Evolutionary conservation across 1,140 invertebrate genomes (phyloP), one percentile per base, ranked within the genome.

Genomic region (Trichomalopsis sarcophagae): DNA sequence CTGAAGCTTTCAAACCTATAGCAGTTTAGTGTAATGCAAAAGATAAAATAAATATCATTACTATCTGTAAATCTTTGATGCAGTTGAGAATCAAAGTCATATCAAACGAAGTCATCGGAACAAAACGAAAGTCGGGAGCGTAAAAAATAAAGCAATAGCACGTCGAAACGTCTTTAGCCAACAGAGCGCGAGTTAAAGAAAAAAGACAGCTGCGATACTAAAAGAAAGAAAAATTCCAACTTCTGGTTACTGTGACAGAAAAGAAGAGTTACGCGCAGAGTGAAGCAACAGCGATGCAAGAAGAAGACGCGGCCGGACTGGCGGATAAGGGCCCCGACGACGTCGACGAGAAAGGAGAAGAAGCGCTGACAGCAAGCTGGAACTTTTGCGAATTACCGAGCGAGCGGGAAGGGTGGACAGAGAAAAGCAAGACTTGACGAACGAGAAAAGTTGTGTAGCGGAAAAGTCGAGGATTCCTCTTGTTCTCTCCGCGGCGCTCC

Each of bases 381-480:
- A 82, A 82, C 47, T 75, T 82, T 82, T 75, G 33, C 40, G 69
- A 75, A 81, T 73, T 44, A 50, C 79, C 62, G 50, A 1, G 27
- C 23, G 17, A 66, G 17, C 50, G 4, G 6, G 50, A 40, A 4
- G 2, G 14, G 17, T 3, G 11, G 50, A 50, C 17, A 9, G 21
- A 36, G 50, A 44, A 27, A 21, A 33, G 66, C 7, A 55, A 27
- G 27, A 83, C 50, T 83, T 77, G 71, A 75, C 36, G 73, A 36
- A 82, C 73, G 76, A 79, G 80, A 73, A 84, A 84, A 84, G 82
- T 84, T 84, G 21, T n/a, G n/a, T 4, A 14, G 10, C 23, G 55
- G 50, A 75, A 79, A 75, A 76, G 66, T 86, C 80, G 40, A n/a
- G 68, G 13, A 73, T 73, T 73, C 23, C 68, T 68, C 47, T 40